A percentile compares a stretch with the other conserved stretches of the same genome.
Conservation (phyloP, 2,888 invertebrate species). For the Podotricha telesiphe region DNA sequence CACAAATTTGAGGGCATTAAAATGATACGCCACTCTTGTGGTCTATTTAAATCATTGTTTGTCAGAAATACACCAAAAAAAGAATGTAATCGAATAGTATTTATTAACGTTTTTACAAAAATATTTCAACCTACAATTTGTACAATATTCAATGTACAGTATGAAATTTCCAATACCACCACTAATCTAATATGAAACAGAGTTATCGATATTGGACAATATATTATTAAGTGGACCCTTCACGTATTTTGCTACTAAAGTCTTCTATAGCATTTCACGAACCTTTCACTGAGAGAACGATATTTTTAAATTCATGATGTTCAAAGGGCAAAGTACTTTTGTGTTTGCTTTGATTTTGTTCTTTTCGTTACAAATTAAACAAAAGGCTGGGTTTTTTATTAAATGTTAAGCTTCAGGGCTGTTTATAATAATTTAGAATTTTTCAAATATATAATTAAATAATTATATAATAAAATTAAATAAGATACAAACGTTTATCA, state of each 20-base stretch:
- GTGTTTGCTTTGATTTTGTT: slow-evolving; percentile 16
- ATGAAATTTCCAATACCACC: not conserved
- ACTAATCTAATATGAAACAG: not conserved
- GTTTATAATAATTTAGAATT: slow-evolving; percentile 2
- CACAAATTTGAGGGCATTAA: too few relatives aligned
- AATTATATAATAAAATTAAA: too few relatives aligned
- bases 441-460: too few relatives aligned
- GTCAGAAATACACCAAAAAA: too few relatives aligned
- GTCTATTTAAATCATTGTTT: too few relatives aligned
- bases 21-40: too few relatives aligned
- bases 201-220: not conserved
- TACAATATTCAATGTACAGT: not conserved
- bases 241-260: not conserved
- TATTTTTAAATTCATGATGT: slow-evolving; percentile 19
- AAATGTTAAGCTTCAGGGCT: slow-evolving; percentile 9
- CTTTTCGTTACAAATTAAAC: slow-evolving; percentile 19
- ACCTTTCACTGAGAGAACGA: not conserved
- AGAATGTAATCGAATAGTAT: too few relatives aligned
- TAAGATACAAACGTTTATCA: too few relatives aligned
- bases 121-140: too few relatives aligned
- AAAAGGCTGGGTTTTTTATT: not conserved
- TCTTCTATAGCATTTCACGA: not conserved
- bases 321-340: slow-evolving; percentile 11
- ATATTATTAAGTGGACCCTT: slow-evolving; percentile 4
- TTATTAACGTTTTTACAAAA: too few relatives aligned